phyloP scores from a whole-genome alignment of 2,113 vertebrate species.

The Otus sunia region DNA sequence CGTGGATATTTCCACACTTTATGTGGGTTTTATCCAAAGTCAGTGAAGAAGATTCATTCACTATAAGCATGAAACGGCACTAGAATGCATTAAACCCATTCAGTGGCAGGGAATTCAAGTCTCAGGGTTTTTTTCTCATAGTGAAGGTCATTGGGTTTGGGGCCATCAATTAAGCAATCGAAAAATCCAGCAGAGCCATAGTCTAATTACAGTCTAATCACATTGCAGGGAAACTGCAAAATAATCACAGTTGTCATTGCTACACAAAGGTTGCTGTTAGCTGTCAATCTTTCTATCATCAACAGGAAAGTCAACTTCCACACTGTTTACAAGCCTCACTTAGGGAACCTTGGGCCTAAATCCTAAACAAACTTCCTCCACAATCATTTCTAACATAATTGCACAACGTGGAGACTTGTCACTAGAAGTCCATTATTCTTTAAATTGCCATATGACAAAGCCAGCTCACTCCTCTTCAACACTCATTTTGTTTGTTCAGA shows the following conservation, averaged over 20 bases:
- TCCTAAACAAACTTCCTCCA: constrained; percentile 73
- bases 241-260: constrained; percentile 17
- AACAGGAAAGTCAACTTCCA: constrained; percentile 71
- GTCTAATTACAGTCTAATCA: constrained; percentile 10
- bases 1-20: background rate
- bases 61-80: background rate
- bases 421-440: constrained; percentile 16
- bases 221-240: constrained; percentile 16
- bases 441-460: background rate
- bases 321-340: constrained; percentile 55
- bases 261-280: constrained; percentile 37
- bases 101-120: background rate
- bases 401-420: background rate
- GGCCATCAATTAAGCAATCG: background rate
- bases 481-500: background rate
- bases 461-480: background rate
- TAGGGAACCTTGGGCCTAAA: constrained; percentile 66
- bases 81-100: background rate
- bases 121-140: background rate
- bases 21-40: background rate
- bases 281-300: constrained; percentile 65
- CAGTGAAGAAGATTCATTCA: background rate
- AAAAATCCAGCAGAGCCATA: background rate
- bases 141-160: background rate
- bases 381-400: constrained; percentile 62